Evolutionary conservation across 2,797 vertebrate genomes (phyloP), one percentile per base, ranked within the genome.

Genomic region (Corythornis leucogaster): DNA sequence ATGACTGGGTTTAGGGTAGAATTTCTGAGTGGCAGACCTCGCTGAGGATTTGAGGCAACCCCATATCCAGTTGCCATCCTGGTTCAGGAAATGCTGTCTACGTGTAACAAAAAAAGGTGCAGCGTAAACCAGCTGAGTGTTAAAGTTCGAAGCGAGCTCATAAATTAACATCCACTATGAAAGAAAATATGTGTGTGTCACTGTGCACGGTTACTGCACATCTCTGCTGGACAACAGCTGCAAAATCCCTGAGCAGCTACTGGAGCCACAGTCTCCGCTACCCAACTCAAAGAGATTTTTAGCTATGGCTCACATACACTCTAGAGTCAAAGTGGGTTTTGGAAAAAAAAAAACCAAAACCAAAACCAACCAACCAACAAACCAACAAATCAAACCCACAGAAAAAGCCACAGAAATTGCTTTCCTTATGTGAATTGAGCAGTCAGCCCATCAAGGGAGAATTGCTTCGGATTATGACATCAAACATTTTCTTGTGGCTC

Each of bases 171-270:
- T 83, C 80, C 66, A 85, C 81, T 40, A 24, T 91, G 94, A 95
- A 95, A 96, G 94, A 74, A 87, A 94, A 93, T 94, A 82, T 2
- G 4, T 59, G 71, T 64, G 33, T 2, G 9, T 80, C 87, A 51
- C 84, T 55, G 58, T 4, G 4, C 2, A 3, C 46, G 55, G 90
- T 92, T 82, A 95, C 42, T 85, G 69, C 86, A 90, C 95, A 87
- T 85, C 90, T 92, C 84, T 87, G 51, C 70, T 91, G 81, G 45
- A 55, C 79, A 95, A 95, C 93, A 96, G 93, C 94, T 95, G 94
- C 90, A 83, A 94, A 93, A 91, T 87, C 92, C 78, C 73, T 8
- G 46, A 68, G 71, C 55, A 90, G 90, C 85, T 93, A 64, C 80
- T 78, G 90, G 62, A 80, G 62, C 67, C 4, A 0, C 0, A 0